These are phyloP conservation scores for Exocentrus adspersus DNA, from an alignment of 2,888 invertebrate genomes.

Conservation along the genomic window DNA sequence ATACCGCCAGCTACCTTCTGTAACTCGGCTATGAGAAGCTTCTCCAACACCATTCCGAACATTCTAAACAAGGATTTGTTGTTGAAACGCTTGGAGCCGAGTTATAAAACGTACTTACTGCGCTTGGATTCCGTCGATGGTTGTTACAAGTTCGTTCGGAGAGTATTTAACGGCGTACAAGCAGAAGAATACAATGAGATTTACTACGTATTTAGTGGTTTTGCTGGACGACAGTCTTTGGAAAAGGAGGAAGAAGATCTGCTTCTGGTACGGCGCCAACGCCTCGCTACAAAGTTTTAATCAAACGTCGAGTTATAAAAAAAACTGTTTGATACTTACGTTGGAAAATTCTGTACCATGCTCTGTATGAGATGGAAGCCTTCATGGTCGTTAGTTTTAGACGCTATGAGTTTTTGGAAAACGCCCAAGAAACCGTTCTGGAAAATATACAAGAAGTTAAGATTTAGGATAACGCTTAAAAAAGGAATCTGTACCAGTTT, in stretches of 20 bases:
- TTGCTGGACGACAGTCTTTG: slow-evolving; percentile 92
- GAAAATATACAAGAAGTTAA: slow-evolving; percentile 22
- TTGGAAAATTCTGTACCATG: slow-evolving; percentile 84
- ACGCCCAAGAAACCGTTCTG: slow-evolving; percentile 88
- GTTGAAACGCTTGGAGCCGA: background rate
- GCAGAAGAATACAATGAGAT: slow-evolving; percentile 90
- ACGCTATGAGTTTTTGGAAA: slow-evolving; percentile 96
- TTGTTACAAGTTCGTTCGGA: slow-evolving; percentile 76
- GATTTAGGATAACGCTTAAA: too few species aligned
- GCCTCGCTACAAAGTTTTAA: slow-evolving; percentile 68
- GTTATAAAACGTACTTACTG: slow-evolving; percentile 68
- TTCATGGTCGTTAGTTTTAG: slow-evolving; percentile 95
- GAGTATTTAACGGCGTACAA: slow-evolving; percentile 87
- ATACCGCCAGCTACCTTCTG: slow-evolving; percentile 84
- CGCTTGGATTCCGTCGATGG: slow-evolving; percentile 86
- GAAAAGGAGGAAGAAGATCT: slow-evolving; percentile 92
- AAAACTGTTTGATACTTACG: slow-evolving; percentile 67
- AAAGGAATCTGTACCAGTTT: too few species aligned
- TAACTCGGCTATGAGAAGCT: slow-evolving; percentile 85
- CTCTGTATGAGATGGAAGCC: slow-evolving; percentile 92
- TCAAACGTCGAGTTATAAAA: background rate
- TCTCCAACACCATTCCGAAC: slow-evolving; percentile 96
- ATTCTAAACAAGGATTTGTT: slow-evolving; percentile 74
- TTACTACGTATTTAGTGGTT: slow-evolving; percentile 93
- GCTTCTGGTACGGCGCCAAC: slow-evolving; percentile 81